phyloP scores from a whole-genome alignment of 2,113 vertebrate species.

The Misgurnus anguillicaudatus region DNA sequence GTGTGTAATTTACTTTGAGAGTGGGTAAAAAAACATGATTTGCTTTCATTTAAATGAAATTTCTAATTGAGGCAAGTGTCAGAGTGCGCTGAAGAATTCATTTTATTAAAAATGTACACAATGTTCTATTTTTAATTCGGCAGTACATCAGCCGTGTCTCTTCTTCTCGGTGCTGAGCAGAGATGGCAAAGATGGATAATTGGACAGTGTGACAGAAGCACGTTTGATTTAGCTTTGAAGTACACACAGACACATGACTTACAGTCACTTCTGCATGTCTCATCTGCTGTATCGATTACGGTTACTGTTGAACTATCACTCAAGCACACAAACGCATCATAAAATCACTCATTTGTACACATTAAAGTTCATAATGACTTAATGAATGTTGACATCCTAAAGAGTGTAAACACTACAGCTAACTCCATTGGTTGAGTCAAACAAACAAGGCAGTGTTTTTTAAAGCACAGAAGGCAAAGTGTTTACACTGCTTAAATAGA shows the following conservation, averaged over 20 bases:
- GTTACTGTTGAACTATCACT: background rate
- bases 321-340: background rate
- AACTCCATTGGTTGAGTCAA: no score
- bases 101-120: conserved; percentile 78
- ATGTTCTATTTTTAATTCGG: conserved; percentile 75
- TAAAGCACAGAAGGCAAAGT: no score
- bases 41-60: conserved; percentile 70
- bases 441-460: no score
- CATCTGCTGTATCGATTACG: conserved; percentile 17
- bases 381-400: background rate
- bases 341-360: background rate
- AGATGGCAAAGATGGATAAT: conserved; percentile 69
- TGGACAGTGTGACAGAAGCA: conserved; percentile 65
- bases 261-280: conserved; percentile 2
- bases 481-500: no score
- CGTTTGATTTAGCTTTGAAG: conserved; percentile 39
- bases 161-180: conserved; percentile 57
- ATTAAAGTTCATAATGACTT: background rate
- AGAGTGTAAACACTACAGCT: background rate
- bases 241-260: conserved; percentile 18
- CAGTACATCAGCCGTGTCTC: conserved; percentile 66
- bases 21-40: conserved; percentile 59
- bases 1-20: conserved; percentile 17
- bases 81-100: conserved; percentile 73
- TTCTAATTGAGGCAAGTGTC: conserved; percentile 73